Evolutionary conservation across 2,113 vertebrate species (phyloP).

Genomic region (Vidua macroura): DNA sequence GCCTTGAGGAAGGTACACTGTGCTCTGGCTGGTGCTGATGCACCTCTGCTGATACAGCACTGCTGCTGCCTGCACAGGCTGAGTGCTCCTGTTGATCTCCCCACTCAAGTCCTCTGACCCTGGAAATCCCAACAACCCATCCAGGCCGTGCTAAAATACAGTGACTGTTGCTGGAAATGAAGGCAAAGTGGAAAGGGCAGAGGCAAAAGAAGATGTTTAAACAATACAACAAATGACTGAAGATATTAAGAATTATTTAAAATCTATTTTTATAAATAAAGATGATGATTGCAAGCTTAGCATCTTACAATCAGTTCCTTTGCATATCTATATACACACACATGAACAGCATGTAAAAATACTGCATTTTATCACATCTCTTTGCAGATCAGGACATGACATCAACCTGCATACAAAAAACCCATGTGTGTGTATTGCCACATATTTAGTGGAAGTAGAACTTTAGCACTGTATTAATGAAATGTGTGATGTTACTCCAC

Average conservation of each 20-base stretch:
- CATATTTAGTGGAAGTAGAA: background rate
- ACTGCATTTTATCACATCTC: background rate
- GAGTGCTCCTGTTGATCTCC: background rate
- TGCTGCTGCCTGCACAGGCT: background rate
- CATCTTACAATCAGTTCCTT: background rate
- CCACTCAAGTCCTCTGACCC: background rate
- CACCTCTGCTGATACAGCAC: background rate
- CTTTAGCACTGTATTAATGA: background rate
- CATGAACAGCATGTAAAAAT: background rate
- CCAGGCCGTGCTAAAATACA: background rate
- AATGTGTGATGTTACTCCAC: background rate
- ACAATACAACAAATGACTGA: background rate
- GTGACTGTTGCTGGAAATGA: background rate
- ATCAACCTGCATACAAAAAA: background rate
- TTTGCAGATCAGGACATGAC: background rate
- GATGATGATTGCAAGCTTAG: background rate
- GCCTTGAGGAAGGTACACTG: background rate
- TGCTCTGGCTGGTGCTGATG: background rate
- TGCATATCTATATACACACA: background rate
- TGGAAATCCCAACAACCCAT: background rate
- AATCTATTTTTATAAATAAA: background rate
- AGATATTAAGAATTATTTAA: background rate
- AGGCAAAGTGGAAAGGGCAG: background rate
- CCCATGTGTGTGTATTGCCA: fast-evolving
- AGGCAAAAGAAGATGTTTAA: background rate